Evolutionary conservation across 2,113 vertebrate genomes (phyloP), one percentile per base, ranked within the genome.

Genomic region (Chrysemys picta): DNA sequence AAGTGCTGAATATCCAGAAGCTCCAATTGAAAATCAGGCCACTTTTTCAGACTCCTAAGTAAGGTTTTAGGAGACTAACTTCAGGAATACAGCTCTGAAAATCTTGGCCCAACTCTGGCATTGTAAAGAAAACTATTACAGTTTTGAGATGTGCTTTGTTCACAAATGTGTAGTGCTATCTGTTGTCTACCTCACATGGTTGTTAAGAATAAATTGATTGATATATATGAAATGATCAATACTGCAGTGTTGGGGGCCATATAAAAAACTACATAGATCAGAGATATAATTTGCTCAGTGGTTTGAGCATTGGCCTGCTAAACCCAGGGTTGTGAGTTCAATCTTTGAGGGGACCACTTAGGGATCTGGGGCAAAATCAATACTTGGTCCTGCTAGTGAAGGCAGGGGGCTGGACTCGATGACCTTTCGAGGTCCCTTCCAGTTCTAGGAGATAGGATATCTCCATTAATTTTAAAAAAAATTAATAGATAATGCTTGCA

Each of bases 161-260:
- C 1, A 38, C 24, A 69, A 81, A 17, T 59, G 45, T 19, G 4
- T 8, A 12, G 2, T 2, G 6, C 3, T 45, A 0, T 2, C 49
- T 90, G 90, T 84, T 49, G 1, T 45, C 31, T 47, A 19, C 52
- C 6, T 72, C 13, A 78, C 21, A 38, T n/a, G 53, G 19, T 14
- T 85, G 14, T 11, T 80, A 72, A 50, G 24, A 21, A 78, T 59
- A 76, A 31, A 83, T 56, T 75, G 38, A 89, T 50, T 85, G n/a
- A 47, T 69, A 80, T 53, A 85, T 52, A 90, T 84, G 47, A 76
- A 14, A 35, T 80, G 76, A 80, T 31, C 25, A 22, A 54, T 45
- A 57, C 50, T 38, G 53, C 29, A 52, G 13, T 65, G n/a, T 52
- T 80, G 53, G 38, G 56, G 3, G 3, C 72, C 62, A 62, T n/a